Evolutionary conservation across 2,113 vertebrate genomes (phyloP).

Genomic region (Odontophorus gujanensis): DNA sequence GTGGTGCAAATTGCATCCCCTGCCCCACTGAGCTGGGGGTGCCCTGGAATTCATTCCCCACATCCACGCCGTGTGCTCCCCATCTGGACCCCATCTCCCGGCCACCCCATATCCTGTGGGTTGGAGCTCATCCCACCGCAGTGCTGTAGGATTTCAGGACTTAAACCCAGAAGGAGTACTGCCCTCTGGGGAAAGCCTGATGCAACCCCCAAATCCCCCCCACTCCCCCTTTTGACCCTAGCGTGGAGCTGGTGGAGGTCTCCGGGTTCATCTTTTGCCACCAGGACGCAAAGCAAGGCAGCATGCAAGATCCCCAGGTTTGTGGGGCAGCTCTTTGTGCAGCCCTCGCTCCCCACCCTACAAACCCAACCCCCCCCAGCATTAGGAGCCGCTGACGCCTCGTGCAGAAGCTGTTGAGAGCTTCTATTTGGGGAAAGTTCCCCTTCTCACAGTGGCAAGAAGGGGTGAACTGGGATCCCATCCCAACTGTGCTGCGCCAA

Average conservation of each 20-base stretch:
- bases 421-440: slow-evolving; percentile 62
- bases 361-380: slow-evolving; percentile 27
- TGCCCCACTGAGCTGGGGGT: not conserved
- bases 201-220: not conserved
- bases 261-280: not conserved
- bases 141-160: not conserved
- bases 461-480: not conserved
- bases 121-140: not conserved
- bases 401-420: slow-evolving; percentile 49
- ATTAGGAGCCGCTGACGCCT: slow-evolving; percentile 53
- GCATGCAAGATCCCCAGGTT: not conserved
- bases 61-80: rapidly evolving
- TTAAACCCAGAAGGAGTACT: not conserved
- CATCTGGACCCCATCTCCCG: not conserved
- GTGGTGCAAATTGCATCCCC: not conserved
- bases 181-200: rapidly evolving
- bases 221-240: not conserved
- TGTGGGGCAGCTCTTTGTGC: slow-evolving; percentile 31
- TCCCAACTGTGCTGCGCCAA: not conserved
- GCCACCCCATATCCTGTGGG: not conserved
- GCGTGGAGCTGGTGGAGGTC: not conserved
- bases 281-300: not conserved
- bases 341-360: too few relatives aligned
- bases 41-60: not conserved
- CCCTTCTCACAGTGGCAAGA: not conserved